Evolutionary conservation across 2,888 invertebrate genomes (phyloP), one percentile per base, ranked within the genome.

Genomic region (Matsumyia berberina): DNA sequence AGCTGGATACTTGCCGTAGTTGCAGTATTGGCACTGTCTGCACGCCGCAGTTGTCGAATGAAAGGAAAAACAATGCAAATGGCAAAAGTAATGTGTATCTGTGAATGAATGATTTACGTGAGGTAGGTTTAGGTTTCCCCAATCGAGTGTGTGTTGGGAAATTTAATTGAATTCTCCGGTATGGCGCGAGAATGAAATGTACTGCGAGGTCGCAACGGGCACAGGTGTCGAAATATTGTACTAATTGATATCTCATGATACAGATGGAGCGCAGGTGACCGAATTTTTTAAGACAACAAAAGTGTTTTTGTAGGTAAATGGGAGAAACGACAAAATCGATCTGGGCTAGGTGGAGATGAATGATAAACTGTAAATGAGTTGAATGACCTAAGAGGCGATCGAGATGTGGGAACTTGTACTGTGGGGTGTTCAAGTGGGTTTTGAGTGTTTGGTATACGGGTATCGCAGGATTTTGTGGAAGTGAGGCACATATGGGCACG

Each of bases 101-200:
- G 62, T 62, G 72, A 78, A 79, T 85, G 85, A 85, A 70, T 79
- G 67, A 85, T 85, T 79, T 74, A 70, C 64, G 29, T 37, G 57
- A 53, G 53, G 69, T 44, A 53, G 46, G 49, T 24, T 57, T 9
- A 9, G 37, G 12, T 55, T 44, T 51, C 66, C n/a, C n/a, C 9
- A 19, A 5, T 15, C 9, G 11, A 44, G 9, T 12, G 12, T 53
- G 19, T 24, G 24, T 66, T 51, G 60, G 31, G 60, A 57, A 66
- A 70, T 60, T 58, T 58, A 67, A 67, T 76, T 76, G 57, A 57
- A 76, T 58, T 76, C 58, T 67, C 11, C 11, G 12, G 35, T 39
- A 37, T 29, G 44, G 17, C 15, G 33, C 12, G 11, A 31, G 53
- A 31, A 62, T 51, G n/a, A 72, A 62, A 53, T 73, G 33, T 37